phyloP scores from a whole-genome alignment of 64 coral and sea anemone genomes.

The Orbicella faveolata region DNA sequence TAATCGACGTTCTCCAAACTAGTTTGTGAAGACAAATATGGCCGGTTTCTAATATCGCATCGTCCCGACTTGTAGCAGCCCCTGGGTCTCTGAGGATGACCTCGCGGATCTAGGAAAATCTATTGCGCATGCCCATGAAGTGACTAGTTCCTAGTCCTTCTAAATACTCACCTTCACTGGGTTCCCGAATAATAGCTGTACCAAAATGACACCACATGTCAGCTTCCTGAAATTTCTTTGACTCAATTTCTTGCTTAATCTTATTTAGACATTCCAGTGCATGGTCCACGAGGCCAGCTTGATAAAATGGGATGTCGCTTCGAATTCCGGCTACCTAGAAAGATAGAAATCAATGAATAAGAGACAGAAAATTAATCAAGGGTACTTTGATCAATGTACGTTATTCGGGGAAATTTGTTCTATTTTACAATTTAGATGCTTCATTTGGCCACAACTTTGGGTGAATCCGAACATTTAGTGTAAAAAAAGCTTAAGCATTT shows the following conservation, averaged over 20 bases:
- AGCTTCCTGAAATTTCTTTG: neutral
- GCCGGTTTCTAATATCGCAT: too few species aligned
- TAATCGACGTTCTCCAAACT: too few species aligned
- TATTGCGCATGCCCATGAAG: too few species aligned
- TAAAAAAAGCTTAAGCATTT: neutral
- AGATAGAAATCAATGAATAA: neutral
- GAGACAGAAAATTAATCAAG: neutral
- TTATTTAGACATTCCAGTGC: neutral
- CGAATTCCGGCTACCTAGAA: neutral
- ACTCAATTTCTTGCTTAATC: neutral
- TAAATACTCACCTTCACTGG: neutral
- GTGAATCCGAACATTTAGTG: too few species aligned
- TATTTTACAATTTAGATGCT: too few species aligned
- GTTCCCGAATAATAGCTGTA: neutral
- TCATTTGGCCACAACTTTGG: too few species aligned
- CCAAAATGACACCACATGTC: neutral
- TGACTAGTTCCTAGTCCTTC: too few species aligned
- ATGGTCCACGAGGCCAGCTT: neutral
- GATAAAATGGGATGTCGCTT: neutral
- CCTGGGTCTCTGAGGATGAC: too few species aligned
- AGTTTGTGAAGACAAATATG: too few species aligned
- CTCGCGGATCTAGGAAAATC: too few species aligned
- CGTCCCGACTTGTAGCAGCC: too few species aligned
- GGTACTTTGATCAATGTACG: neutral
- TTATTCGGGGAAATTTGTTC: too few species aligned